A percentile compares a stretch with the other conserved stretches of the same genome.
Evolutionary conservation across 92 coral and sea anemone species (phyloP).

Genomic region (Micromussa lordhowensis): DNA sequence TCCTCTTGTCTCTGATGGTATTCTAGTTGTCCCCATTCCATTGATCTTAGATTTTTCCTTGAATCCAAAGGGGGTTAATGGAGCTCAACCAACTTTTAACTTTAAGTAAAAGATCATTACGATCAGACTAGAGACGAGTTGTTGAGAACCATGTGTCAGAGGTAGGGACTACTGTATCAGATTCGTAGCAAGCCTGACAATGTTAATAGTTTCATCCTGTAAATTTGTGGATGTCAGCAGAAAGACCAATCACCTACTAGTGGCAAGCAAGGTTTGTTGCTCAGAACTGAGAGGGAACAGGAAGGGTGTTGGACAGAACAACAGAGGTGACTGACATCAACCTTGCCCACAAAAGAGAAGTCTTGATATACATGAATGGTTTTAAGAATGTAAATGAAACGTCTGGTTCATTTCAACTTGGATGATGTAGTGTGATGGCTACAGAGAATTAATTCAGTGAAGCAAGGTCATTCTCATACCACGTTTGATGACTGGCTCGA

Average conservation of each 20-base stretch:
- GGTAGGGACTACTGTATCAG: not conserved
- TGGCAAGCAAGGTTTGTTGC: not conserved
- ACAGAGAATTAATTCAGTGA: no score
- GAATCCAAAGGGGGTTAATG: no score
- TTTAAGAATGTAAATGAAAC: no score
- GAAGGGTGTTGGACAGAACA: not conserved
- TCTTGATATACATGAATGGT: no score
- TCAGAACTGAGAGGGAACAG: not conserved
- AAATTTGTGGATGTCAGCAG: not conserved
- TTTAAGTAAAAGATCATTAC: not conserved
- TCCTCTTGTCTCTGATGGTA: not conserved
- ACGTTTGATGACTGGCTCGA: no score
- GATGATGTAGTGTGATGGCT: no score
- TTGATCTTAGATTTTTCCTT: no score
- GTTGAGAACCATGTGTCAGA: not conserved
- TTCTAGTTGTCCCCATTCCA: no score
- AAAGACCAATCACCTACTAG: not conserved
- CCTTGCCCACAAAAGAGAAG: no score
- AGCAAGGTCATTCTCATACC: no score
- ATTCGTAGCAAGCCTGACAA: not conserved
- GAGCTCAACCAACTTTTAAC: not conserved
- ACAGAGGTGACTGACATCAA: no score
- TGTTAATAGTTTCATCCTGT: not conserved
- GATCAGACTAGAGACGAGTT: not conserved
- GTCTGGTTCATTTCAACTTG: no score